Evolutionary conservation across 1,140 invertebrate genomes (phyloP).

Genomic region (Aphelenchoides fujianensis): DNA sequence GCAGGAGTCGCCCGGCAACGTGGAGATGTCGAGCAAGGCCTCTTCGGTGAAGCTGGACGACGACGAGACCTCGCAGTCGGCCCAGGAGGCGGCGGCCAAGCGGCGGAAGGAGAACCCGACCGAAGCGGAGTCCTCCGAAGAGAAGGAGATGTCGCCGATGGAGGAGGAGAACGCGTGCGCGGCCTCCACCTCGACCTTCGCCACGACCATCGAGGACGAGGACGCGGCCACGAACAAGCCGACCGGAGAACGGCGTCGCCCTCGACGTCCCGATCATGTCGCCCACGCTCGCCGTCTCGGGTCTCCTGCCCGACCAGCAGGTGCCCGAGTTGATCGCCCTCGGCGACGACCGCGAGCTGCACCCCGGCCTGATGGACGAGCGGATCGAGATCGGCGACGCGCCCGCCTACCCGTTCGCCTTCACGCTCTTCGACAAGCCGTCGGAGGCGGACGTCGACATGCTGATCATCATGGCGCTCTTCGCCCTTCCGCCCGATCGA

Average conservation of each 20-base stretch:
- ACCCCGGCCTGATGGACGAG: conserved; percentile 2
- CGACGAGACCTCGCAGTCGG: background rate
- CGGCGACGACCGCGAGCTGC: background rate
- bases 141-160: conserved; percentile 9
- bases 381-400: background rate
- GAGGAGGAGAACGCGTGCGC: background rate
- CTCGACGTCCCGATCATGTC: background rate
- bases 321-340: background rate
- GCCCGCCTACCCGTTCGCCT: conserved; percentile 9
- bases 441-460: conserved; percentile 11
- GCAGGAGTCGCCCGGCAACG: background rate
- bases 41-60: background rate
- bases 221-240: background rate
- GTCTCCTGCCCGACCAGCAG: background rate
- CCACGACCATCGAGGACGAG: background rate
- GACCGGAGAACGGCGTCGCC: background rate
- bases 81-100: background rate
- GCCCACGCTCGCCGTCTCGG: conserved; percentile 2
- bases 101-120: conserved; percentile 1
- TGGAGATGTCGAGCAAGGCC: background rate
- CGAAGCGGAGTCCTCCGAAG: background rate
- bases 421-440: conserved; percentile 8
- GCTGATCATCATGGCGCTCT: conserved; percentile 16
- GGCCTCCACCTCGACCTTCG: conserved; percentile 6
- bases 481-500: conserved; percentile 14